Percentiles rank a stretch among this genome's conserved stretches.
phyloP scores from a whole-genome alignment of 2,888 invertebrate species.

The Candidula unifasciata region DNA sequence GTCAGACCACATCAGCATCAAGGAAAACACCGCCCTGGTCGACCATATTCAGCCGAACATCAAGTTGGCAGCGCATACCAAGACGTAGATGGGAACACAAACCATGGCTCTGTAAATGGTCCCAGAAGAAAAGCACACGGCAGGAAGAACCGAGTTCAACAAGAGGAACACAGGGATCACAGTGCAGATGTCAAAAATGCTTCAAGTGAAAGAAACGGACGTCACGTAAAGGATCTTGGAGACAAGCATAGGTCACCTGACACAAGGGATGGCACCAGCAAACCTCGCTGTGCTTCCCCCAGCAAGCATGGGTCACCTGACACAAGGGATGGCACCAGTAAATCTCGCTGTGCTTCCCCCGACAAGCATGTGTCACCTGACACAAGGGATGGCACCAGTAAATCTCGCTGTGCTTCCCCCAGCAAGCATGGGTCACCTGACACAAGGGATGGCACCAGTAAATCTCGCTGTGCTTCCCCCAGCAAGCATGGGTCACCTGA shows the following conservation, averaged over 20 bases:
- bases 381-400: not conserved
- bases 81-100: not conserved
- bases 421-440: not conserved
- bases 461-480: conserved; percentile 19
- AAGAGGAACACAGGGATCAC: not conserved
- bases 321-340: not conserved
- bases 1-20: not conserved
- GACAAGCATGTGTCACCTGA: not conserved
- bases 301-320: not conserved
- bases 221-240: not conserved
- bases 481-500: not conserved
- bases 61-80: not conserved
- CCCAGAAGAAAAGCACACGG: not conserved
- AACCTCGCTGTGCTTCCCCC: too few relatives aligned
- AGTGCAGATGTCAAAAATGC: not conserved
- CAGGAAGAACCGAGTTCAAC: not conserved
- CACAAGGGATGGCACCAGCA: not conserved
- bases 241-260: not conserved
- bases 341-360: not conserved
- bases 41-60: conserved; percentile 29
- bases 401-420: conserved; percentile 19
- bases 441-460: not conserved
- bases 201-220: not conserved
- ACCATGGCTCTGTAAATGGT: not conserved
- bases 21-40: not conserved